phyloP scores from a whole-genome alignment of 2,888 invertebrate genomes.

The Eupithecia abbreviata region DNA sequence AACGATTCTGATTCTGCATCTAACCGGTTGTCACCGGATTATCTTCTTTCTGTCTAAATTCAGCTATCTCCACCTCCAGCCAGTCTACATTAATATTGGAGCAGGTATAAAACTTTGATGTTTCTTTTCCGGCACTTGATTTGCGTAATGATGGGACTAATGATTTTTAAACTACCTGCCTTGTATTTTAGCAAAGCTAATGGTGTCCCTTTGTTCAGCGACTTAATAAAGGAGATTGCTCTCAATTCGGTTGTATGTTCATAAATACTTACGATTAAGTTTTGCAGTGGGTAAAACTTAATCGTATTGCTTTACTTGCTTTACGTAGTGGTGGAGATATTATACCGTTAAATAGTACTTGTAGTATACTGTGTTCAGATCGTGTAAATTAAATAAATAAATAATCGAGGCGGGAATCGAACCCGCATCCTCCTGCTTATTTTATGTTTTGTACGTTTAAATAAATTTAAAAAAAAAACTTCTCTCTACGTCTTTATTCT shows the following conservation, averaged over 20 bases:
- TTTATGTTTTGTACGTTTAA: no score
- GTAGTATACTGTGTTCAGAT: no score
- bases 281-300: no score
- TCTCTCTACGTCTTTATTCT: no score
- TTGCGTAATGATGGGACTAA: conserved; percentile 23
- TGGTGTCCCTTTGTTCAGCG: not conserved
- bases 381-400: no score
- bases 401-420: no score
- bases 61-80: not conserved
- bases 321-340: no score
- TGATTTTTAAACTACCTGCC: conserved; percentile 25
- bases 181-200: not conserved
- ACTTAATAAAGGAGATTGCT: not conserved
- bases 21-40: not conserved
- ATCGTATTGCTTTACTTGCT: no score
- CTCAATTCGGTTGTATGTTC: not conserved
- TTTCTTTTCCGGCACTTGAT: conserved; percentile 36
- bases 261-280: not conserved
- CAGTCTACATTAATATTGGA: conserved; percentile 36
- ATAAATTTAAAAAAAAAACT: no score
- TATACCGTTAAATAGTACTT: no score
- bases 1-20: not conserved
- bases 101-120: conserved; percentile 29
- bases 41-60: conserved; percentile 3
- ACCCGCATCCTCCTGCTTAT: no score